Base-by-base conservation (phyloP, 2,888 invertebrate species). In the Lepidocyrtoides sp. region DNA sequence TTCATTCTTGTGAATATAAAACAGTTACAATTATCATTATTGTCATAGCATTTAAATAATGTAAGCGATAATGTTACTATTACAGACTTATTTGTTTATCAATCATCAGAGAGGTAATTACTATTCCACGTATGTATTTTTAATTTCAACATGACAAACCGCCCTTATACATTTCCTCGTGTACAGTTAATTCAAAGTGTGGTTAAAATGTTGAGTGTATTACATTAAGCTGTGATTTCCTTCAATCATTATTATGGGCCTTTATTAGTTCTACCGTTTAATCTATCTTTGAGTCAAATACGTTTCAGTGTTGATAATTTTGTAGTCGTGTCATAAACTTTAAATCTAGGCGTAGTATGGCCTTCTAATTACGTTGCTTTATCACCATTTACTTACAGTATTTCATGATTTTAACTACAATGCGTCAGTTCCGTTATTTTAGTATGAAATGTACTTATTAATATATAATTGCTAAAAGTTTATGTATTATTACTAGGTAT, bases 211-310 rank as follows among this genome's bases (percentile, higher is more conserved):
- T 48, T 75, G 26, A n/a, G 51, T 82, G 82, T 82, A 82, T 82
- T 82, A 82, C 66, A 63, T 63, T 82, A 82, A 41, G 82, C 82
- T 82, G 82, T 82, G 82, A 82, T 82, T 82, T 57, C 7, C 20
- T 81, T 81, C 32, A 32, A 60, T 57, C 36, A 81, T 23, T 79
- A 32, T 32, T 66, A 32, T 69, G n/a, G n/a, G n/a, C n/a, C n/a
- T n/a, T n/a, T 32, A 8, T 26, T 60, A 14, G 48, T 60, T n/a
- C n/a, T n/a, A n/a, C n/a, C n/a, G n/a, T n/a, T n/a, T n/a, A n/a
- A n/a, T n/a, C n/a, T n/a, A n/a, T n/a, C n/a, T n/a, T n/a, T n/a
- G 14, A 51, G 51, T 51, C 51, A 51, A 51, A 14, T 2, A n/a
- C 51, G n/a, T 51, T 51, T n/a, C 2, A n/a, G 4, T 51, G 51